Evolutionary conservation across 1,140 invertebrate species (phyloP), one percentile per base, ranked within the genome.

Genomic region (Aphelinus certus): DNA sequence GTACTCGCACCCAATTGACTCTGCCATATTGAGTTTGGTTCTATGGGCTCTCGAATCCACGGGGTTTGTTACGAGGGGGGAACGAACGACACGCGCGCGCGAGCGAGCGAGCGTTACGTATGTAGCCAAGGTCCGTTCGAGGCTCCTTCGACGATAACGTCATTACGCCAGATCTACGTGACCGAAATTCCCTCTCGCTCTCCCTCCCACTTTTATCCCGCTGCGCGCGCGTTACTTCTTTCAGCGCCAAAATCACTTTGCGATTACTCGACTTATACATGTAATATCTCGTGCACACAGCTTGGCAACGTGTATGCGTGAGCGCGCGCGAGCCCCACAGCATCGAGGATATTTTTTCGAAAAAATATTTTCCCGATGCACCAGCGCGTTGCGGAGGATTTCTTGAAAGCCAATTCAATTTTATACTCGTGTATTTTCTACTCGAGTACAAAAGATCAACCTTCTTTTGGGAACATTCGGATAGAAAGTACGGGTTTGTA

Each of bases 1-100:
- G 80, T 83, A 80, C 80, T 75, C 77, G 76, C 81, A 78, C 81
- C 80, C 84, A 84, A 86, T 84, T 86, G 84, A 86, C 84, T 86
- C 77, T 79, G 82, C 83, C 83, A 84, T 85, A 86, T 85, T 86
- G 84, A 85, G 75, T 85, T 85, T 84, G 81, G 81, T 85, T 85
- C 83, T 85, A 71, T 85, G 80, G 83, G 80, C 79, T 84, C 83
- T 85, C 81, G 82, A 85, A 81, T 80, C 78, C 75, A 83, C 79
- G 76, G 77, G 80, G 80, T 77, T 80, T 79, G 26, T 26, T 26
- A 26, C 26, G 26, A 26, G 26, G 26, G 26, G 26, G 26, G 26
- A 26, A 26, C 26, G 26, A 26, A 26, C 26, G 26, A 26, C 26
- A 26, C 26, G 26, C 26, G 26, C 81, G 51, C 7, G 62, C 77